A percentile compares a stretch with the other conserved stretches of the same genome.
These are phyloP conservation scores for Hetaerina americana DNA, from an alignment of 1,140 invertebrate genomes.

Conservation along the genomic window DNA sequence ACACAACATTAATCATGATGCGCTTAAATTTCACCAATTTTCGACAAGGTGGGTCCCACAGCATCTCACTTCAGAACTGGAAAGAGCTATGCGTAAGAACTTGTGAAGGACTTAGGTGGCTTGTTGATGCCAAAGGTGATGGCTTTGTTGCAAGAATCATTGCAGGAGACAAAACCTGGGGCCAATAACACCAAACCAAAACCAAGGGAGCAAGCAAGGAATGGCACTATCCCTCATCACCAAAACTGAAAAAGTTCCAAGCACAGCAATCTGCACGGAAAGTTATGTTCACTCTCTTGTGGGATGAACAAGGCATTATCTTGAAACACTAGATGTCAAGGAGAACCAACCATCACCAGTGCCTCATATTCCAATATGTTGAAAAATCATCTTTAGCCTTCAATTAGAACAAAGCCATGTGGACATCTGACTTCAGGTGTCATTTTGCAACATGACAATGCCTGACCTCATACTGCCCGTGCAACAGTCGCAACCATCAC, in stretches of 20 bases:
- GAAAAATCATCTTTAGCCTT: no score
- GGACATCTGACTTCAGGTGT: no score
- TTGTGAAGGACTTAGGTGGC: constrained; percentile 13
- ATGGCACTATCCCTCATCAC: background rate
- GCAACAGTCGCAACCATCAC: no score
- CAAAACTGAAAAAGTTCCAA: constrained; percentile 5
- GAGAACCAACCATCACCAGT: no score
- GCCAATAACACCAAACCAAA: constrained; percentile 14
- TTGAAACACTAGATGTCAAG: background rate
- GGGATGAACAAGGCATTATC: background rate
- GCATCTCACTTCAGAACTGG: constrained; percentile 12
- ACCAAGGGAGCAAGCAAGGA: constrained; percentile 1
- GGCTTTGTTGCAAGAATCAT: constrained; percentile 14
- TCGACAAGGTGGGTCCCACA: constrained; percentile 16
- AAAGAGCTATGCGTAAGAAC: constrained; percentile 8
- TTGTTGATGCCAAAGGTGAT: constrained; percentile 13
- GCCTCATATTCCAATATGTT: no score
- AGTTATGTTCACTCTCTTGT: constrained; percentile 6
- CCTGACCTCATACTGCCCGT: no score
- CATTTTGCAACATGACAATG: no score
- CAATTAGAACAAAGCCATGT: no score
- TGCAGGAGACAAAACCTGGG: constrained; percentile 16
- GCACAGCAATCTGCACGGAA: constrained; percentile 1
- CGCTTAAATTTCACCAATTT: background rate
- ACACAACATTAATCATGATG: background rate